These are phyloP conservation scores for Drosophila nr. fundita DNA, from an alignment of 2,888 invertebrate species.

Conservation along the genomic window DNA sequence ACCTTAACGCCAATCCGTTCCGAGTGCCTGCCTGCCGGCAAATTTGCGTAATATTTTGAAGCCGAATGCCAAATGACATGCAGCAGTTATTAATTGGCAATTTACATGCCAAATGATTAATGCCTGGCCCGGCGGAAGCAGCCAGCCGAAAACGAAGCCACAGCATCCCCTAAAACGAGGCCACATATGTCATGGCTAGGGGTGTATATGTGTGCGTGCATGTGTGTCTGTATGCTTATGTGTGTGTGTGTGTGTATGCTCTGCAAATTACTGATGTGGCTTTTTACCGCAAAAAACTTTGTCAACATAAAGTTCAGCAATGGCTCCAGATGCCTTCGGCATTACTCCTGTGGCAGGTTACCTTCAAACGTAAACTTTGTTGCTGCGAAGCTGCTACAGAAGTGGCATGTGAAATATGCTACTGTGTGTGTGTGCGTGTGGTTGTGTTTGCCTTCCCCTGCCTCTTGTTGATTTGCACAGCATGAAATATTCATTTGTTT, in stretches of 20 bases:
- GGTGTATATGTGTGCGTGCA: slow-evolving; percentile 26
- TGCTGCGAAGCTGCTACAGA: slow-evolving; percentile 15
- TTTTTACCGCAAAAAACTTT: slow-evolving; percentile 80
- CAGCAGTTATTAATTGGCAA: slow-evolving; percentile 82
- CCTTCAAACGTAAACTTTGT: slow-evolving; percentile 66
- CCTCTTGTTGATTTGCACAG: slow-evolving; percentile 76
- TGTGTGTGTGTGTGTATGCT: slow-evolving; percentile 40
- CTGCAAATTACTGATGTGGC: slow-evolving; percentile 80
- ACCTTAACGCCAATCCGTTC: slow-evolving; percentile 19
- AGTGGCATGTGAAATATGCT: slow-evolving; percentile 29
- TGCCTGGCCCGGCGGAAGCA: slow-evolving; percentile 69
- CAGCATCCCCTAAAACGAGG: slow-evolving; percentile 60
- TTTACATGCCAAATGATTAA: slow-evolving; percentile 81
- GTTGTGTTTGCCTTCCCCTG: slow-evolving; percentile 3
- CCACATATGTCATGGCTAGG: slow-evolving; percentile 66
- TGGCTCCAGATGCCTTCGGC: slow-evolving; percentile 43
- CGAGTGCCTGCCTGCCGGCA: slow-evolving; percentile 8
- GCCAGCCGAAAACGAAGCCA: slow-evolving; percentile 68
- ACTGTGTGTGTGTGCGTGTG: slow-evolving; percentile 21
- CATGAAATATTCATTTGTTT: slow-evolving; percentile 81
- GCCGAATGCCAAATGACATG: slow-evolving; percentile 75
- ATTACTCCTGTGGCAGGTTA: slow-evolving; percentile 55
- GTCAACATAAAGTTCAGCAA: slow-evolving; percentile 76
- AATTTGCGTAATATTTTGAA: slow-evolving; percentile 70
- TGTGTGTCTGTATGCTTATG: slow-evolving; percentile 27